These are phyloP conservation scores for Pantherophis vulpinus DNA, from an alignment of 2,797 vertebrate species.

Conservation along the genomic window DNA sequence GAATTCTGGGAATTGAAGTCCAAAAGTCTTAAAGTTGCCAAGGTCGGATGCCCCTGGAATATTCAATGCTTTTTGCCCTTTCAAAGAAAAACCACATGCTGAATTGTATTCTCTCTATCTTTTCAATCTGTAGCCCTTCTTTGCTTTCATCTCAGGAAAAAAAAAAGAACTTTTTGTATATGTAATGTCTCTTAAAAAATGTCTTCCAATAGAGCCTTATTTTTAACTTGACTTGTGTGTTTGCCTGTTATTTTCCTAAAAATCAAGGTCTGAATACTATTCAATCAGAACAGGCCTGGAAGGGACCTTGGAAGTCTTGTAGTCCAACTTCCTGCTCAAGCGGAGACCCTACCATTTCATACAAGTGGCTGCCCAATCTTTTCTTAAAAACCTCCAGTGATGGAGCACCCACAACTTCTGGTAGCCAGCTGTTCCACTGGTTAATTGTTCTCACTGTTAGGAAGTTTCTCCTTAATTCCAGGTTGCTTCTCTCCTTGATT, in stretches of 20 bases:
- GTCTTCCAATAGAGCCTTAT: neutral
- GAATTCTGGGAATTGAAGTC: neutral
- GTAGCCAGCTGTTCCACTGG: neutral
- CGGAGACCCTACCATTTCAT: neutral
- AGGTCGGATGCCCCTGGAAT: neutral
- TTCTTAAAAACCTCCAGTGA: neutral
- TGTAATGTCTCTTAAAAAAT: neutral
- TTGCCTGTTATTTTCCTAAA: neutral
- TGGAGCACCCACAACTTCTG: neutral
- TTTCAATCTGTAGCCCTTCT: neutral
- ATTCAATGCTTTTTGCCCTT: neutral
- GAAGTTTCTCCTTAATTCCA: neutral
- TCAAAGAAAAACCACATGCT: neutral
- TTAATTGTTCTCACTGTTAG: neutral
- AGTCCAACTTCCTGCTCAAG: neutral
- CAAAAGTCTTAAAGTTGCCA: neutral
- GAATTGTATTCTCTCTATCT: neutral
- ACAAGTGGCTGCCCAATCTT: neutral
- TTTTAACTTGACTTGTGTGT: neutral
- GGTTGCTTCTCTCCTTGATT: neutral
- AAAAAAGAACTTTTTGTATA: neutral
- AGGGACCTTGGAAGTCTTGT: neutral
- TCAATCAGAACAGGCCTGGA: neutral
- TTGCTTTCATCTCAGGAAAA: slow-evolving; percentile 1
- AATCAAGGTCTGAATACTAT: neutral